Percentiles rank a stretch among this genome's conserved stretches.
Conservation (phyloP, 37 sponge, comb jelly and placozoan species). For the Bolinopsis microptera region DNA sequence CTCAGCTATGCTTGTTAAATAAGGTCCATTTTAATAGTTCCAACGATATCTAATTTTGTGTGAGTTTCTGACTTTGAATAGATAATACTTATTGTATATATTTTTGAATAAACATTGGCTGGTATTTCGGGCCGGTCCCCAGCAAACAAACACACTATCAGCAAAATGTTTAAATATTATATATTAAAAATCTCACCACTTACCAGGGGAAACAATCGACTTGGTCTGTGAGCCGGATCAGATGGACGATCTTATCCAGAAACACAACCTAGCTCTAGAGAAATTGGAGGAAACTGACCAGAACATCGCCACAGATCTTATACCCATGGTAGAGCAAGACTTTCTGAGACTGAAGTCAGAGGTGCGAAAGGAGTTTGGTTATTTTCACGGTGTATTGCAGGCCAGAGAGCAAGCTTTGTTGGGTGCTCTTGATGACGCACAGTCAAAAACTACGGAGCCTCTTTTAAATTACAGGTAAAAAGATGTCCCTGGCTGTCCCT, state of each 20-base stretch:
- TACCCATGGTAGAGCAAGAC: constrained; percentile 2
- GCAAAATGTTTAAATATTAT: too few relatives aligned
- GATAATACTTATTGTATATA: too few relatives aligned
- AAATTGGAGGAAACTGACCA: neutral
- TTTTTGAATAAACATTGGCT: too few relatives aligned
- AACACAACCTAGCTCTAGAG: neutral
- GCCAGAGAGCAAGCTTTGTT: constrained; percentile 32
- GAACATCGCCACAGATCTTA: neutral
- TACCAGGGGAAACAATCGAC: neutral
- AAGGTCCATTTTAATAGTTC: too few relatives aligned
- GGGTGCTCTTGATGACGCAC: neutral
- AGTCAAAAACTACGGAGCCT: neutral
- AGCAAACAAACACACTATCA: too few relatives aligned
- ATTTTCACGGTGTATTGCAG: constrained; percentile 19
- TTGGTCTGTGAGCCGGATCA: neutral
- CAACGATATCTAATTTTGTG: too few relatives aligned
- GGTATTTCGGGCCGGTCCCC: too few relatives aligned
- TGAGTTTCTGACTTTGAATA: too few relatives aligned
- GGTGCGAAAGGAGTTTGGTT: neutral
- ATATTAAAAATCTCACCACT: too few relatives aligned
- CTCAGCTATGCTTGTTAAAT: too few relatives aligned
- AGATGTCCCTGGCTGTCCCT: too few relatives aligned
- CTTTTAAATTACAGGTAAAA: neutral
- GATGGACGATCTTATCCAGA: neutral
- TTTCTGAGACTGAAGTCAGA: neutral